Base-by-base conservation (phyloP, 1,140 invertebrate genomes). In the Oryctes rhinoceros region DNA sequence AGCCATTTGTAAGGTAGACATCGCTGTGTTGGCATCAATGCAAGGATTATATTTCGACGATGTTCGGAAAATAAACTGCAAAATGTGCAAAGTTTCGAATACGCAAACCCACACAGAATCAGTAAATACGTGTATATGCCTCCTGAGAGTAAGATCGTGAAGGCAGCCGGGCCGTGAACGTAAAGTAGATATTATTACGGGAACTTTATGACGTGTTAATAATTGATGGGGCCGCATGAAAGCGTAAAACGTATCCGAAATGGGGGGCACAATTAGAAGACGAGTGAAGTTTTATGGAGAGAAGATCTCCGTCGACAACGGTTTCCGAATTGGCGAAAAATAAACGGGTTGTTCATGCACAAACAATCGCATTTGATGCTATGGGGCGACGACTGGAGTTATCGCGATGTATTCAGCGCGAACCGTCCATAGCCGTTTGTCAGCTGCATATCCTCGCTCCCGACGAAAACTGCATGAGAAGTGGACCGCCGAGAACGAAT, bases 201-300 rank as follows among this genome's bases (percentile, higher is more conserved):
- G 24, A 71, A 71, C 24, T 71, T 71, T 71, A 71, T 71, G 65
- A 71, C 65, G 65, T 71, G 65, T 71, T 71, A 71, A 71, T 71
- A 71, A 71, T 71, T 71, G 65, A 71, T 71, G 24, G 65, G 13
- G 11, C 65, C 18, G 65, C 65, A 24, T 71, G 24, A 71, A 71
- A 71, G 65, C 65, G 24, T 71, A 71, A 71, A 71, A 71, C 35
- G 65, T 71, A 71, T 24, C 65, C 20, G 65, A 71, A 71, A 20
- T 71, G 65, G 6, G 65, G 24, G 65, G 24, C 65, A 24, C 20
- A 71, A 71, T 71, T 71, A 71, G 18, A 35, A 35, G 65, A 9
- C 65, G 24, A 37, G 35, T 71, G 65, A 20, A 71, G 65, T 24
- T 71, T 24, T 30, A 71, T 20, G 9, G 65, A 35, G 65, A 71